Evolutionary conservation across 2,888 invertebrate genomes (phyloP).

Genomic region (Cheilosia soror): DNA sequence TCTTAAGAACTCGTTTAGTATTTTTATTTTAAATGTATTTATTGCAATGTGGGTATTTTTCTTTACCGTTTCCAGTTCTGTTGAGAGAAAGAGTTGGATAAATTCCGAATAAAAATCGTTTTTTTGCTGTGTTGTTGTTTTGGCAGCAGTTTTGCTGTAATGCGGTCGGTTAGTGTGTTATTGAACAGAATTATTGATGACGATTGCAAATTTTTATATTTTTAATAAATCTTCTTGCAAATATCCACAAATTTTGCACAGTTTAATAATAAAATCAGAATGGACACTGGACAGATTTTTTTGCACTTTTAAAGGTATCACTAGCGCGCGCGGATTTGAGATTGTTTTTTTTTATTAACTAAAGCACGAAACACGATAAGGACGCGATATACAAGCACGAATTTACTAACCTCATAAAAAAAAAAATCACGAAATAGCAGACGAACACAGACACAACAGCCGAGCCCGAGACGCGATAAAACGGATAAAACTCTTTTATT

Average conservation of each 20-base stretch:
- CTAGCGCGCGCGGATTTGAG: slow-evolving; percentile 5
- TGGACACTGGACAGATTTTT: background rate
- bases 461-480: slow-evolving; percentile 62
- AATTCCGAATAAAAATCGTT: slow-evolving; percentile 49
- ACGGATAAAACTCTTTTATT: slow-evolving; percentile 63
- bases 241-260: slow-evolving; percentile 21
- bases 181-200: slow-evolving; percentile 27
- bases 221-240: background rate
- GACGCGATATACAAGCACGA: slow-evolving; percentile 4
- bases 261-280: background rate
- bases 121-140: slow-evolving; percentile 23
- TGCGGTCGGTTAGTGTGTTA: slow-evolving; percentile 10
- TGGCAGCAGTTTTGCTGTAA: slow-evolving; percentile 17
- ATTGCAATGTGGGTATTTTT: slow-evolving; percentile 47
- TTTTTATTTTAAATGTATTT: slow-evolving; percentile 35
- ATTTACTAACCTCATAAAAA: slow-evolving; percentile 4
- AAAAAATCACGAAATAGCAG: slow-evolving; percentile 56
- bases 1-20: slow-evolving; percentile 49
- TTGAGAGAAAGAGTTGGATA: slow-evolving; percentile 16
- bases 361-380: background rate
- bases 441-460: slow-evolving; percentile 66
- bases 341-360: background rate
- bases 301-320: slow-evolving; percentile 15
- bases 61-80: slow-evolving; percentile 63
- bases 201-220: slow-evolving; percentile 26